Base-by-base conservation (phyloP, 2,797 vertebrate species). In the Zalophus californianus region DNA sequence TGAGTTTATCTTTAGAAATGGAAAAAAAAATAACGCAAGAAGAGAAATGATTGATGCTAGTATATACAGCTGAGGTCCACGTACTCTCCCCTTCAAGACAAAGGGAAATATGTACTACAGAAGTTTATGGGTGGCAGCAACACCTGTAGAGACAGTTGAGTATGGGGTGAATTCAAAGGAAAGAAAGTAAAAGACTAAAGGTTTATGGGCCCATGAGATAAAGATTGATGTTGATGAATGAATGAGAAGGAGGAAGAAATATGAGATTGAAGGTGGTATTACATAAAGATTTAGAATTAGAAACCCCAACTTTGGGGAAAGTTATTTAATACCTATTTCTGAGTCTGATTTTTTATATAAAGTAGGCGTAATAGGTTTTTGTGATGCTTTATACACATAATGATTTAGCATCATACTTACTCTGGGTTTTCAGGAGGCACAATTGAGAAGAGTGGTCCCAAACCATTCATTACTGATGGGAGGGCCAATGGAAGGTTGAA, bases 1-100 rank as follows among this genome's bases (percentile, higher is more conserved):
- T 94, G 72, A 77, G 93, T 90, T 91, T 82, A 82, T 58, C 85
- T 60, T 92, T 94, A 62, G 35, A 90, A 86, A 79, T 89, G 20
- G 7, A 18, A 60, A 70, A 64, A 64, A 44, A 89, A 20, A 27
- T n/a, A 91, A 62, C 73, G 14, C 3, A 75, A 60, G 82, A 48
- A 77, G 25, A 56, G 5, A 72, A 48, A 88, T 73, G 35, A 92
- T 44, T 79, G 54, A 93, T 75, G 50, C 29, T 38, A 20, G 5
- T 38, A 27, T 52, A 27, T 41, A 21, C 29, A 68, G 15, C 18
- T 62, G 23, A 75, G 29, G 66, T 94, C 27, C 8, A 23, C 44
- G 14, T 32, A 7, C 23, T 58, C 23, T 41, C 7, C 7, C 50
- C 52, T 27, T 60, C 64, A 56, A 5, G 15, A 11, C 35, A 86